Evolutionary conservation across 2,888 invertebrate genomes (phyloP).

Genomic region (Formica aserva): DNA sequence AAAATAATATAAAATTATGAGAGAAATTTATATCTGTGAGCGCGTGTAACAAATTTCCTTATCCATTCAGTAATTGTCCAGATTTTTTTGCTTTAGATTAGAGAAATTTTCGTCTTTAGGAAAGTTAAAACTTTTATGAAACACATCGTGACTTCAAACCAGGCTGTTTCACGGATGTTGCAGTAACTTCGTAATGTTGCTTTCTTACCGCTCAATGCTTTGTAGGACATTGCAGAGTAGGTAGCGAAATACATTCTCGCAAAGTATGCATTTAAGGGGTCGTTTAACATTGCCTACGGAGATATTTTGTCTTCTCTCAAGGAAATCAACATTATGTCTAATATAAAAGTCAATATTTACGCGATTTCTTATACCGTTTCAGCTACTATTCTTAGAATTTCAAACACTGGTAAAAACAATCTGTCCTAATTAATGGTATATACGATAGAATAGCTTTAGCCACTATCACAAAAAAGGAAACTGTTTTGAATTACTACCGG

Average conservation of each 20-base stretch:
- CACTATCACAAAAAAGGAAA: background rate
- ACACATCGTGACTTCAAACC: slow-evolving; percentile 47
- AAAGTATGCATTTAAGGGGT: slow-evolving; percentile 13
- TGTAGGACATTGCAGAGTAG: slow-evolving; percentile 45
- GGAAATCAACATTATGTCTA: background rate
- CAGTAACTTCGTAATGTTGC: slow-evolving; percentile 52
- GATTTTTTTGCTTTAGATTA: slow-evolving; percentile 38
- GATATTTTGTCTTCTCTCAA: background rate
- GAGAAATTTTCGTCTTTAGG: slow-evolving; percentile 45
- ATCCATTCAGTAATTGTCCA: slow-evolving; percentile 16
- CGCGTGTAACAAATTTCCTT: slow-evolving; percentile 3
- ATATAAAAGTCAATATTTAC: background rate
- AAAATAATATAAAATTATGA: background rate
- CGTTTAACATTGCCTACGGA: slow-evolving; percentile 20
- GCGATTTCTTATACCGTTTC: background rate
- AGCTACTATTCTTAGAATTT: background rate
- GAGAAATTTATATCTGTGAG: background rate
- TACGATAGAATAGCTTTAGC: background rate
- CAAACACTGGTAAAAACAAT: background rate
- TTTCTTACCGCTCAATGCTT: slow-evolving; percentile 49
- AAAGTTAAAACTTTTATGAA: slow-evolving; percentile 52
- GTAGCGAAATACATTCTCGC: slow-evolving; percentile 45
- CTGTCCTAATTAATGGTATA: background rate
- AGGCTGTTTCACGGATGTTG: slow-evolving; percentile 27
- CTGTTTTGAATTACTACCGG: background rate